Evolutionary conservation across 1,140 invertebrate genomes (phyloP), one percentile per base, ranked within the genome.

Genomic region (Leptestheria dahalacensis): DNA sequence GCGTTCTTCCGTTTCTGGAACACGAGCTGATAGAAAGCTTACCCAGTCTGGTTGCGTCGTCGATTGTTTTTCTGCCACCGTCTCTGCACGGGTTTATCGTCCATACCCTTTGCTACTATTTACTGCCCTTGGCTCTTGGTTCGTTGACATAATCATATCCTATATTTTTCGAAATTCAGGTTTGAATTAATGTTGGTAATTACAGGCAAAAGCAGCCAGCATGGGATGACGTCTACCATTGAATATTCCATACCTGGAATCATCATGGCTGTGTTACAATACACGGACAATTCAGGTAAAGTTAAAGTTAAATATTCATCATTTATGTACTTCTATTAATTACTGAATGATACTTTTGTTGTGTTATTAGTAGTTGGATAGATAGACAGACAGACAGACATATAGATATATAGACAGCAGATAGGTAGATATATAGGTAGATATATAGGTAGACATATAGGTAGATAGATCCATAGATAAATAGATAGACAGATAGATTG

Each of bases 251-350:
- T 95, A 6, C 85, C 93, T 11, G 89, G 91, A 12, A 88, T 99
- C 53, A 84, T 99, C 41, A 97, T 97, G 85, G 88, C 97, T 80
- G 85, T 98, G 15, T 88, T 99, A 69, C 93, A 98, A 69, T 94
- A 97, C 71, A 93, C 91, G 3, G 84, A 79, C 60, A 93, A 93
- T 75, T 82, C 86, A 68, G 85, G 88, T 90, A 73, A 70, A n/a
- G n/a, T n/a, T n/a, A n/a, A n/a, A n/a, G n/a, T n/a, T n/a, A n/a
- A n/a, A n/a, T n/a, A n/a, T n/a, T n/a, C n/a, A n/a, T n/a, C n/a
- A n/a, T n/a, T n/a, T n/a, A n/a, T n/a, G n/a, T n/a, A n/a, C n/a
- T n/a, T n/a, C n/a, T n/a, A n/a, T n/a, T n/a, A n/a, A n/a, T n/a
- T n/a, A n/a, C n/a, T n/a, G n/a, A n/a, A n/a, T n/a, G n/a, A n/a